Evolutionary conservation across 2,797 vertebrate species (phyloP).

Genomic region (Syngnathus rostellatus): DNA sequence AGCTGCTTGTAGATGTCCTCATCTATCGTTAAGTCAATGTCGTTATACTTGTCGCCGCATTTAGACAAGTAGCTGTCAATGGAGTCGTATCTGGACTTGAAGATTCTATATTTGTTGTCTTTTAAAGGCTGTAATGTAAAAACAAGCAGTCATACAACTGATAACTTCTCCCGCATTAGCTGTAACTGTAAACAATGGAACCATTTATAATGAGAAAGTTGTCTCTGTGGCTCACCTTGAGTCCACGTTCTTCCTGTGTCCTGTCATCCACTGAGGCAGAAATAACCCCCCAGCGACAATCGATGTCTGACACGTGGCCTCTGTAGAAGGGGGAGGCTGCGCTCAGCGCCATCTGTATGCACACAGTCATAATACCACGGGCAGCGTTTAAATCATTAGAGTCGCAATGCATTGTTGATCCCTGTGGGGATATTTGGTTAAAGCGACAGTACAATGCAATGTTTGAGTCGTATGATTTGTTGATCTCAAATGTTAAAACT

Average conservation of each 20-base stretch:
- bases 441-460: not conserved
- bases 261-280: conserved; percentile 95
- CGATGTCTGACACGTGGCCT: conserved; percentile 90
- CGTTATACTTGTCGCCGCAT: conserved; percentile 96
- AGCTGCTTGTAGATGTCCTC: conserved; percentile 87
- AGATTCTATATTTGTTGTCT: conserved; percentile 88
- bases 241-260: conserved; percentile 87
- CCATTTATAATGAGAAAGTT: too few species aligned
- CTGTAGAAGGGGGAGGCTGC: conserved; percentile 95
- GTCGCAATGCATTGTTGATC: not conserved
- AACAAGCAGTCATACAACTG: not conserved
- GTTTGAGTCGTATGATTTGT: not conserved
- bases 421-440: not conserved
- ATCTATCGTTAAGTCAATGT: conserved; percentile 91
- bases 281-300: conserved; percentile 98
- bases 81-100: conserved; percentile 97
- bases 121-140: conserved; percentile 78
- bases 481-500: not conserved
- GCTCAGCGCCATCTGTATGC: conserved; percentile 92
- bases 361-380: conserved; percentile 17
- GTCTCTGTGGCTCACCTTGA: conserved; percentile 70
- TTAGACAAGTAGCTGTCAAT: conserved; percentile 97
- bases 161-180: not conserved
- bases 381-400: not conserved
- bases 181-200: too few species aligned